Evolutionary conservation across 2,113 vertebrate genomes (phyloP).

Genomic region (Mesitornis unicolor): DNA sequence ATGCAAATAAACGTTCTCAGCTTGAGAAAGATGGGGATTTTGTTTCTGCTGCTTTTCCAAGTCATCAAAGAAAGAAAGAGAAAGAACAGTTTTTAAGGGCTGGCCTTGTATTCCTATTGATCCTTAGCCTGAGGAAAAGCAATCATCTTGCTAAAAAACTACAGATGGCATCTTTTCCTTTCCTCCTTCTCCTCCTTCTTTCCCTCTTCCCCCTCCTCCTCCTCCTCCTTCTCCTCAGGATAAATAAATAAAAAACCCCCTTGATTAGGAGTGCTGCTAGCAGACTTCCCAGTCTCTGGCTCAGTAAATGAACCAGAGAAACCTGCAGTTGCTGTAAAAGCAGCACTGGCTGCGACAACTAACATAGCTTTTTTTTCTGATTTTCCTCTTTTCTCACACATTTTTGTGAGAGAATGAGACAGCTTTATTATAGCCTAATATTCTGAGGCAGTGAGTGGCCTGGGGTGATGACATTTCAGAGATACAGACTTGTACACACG

Average conservation of each 20-base stretch:
- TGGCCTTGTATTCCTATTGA: background rate
- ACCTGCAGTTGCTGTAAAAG: background rate
- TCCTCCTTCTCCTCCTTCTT: background rate
- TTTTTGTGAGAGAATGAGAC: conserved; percentile 40
- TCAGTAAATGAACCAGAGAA: conserved; percentile 30
- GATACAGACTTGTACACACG: conserved; percentile 4
- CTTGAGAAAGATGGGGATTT: background rate
- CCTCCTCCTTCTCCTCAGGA: background rate
- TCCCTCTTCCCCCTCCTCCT: background rate
- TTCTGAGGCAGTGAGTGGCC: conserved; percentile 32
- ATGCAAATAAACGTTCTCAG: background rate
- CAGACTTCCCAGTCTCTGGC: background rate
- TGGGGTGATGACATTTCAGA: conserved; percentile 26
- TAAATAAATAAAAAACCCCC: background rate
- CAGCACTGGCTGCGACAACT: background rate
- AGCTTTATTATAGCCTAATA: conserved; percentile 44
- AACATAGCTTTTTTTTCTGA: background rate
- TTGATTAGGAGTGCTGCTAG: background rate
- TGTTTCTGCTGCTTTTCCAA: background rate
- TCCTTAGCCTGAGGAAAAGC: background rate
- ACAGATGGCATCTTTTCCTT: background rate
- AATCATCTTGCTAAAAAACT: background rate
- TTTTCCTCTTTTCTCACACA: conserved; percentile 25
- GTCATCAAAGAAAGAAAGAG: background rate
- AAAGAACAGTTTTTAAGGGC: background rate